A percentile compares a stretch with the other conserved stretches of the same genome.
These are phyloP conservation scores for Malthinus seriepunctatus DNA, from an alignment of 2,888 invertebrate species.

Conservation along the genomic window DNA sequence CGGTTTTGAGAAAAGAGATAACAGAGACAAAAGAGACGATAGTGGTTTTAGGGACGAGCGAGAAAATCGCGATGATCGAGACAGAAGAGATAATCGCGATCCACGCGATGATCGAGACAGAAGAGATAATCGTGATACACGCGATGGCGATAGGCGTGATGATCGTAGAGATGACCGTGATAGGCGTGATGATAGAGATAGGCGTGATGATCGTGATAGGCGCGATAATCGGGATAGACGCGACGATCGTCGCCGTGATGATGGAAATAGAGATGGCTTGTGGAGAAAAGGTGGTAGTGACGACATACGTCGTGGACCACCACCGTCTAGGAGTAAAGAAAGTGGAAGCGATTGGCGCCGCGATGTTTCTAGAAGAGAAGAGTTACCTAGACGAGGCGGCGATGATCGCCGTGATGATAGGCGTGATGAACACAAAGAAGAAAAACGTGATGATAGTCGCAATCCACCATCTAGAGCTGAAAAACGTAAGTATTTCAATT, in stretches of 20 bases:
- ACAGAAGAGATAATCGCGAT: constrained; percentile 19
- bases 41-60: constrained; percentile 24
- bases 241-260: constrained; percentile 4
- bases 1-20: not conserved
- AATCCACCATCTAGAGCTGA: constrained; percentile 38
- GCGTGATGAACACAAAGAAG: constrained; percentile 1
- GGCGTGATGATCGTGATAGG: constrained; percentile 26
- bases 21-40: constrained; percentile 10
- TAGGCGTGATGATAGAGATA: constrained; percentile 21
- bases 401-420: constrained; percentile 18
- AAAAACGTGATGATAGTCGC: constrained; percentile 20
- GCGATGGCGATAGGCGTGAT: constrained; percentile 23
- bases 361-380: constrained; percentile 19
- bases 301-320: constrained; percentile 11
- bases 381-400: constrained; percentile 18
- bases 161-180: constrained; percentile 22
- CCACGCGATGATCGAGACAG: constrained; percentile 29
- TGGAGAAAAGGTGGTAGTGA: constrained; percentile 20
- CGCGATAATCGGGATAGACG: constrained; percentile 14
- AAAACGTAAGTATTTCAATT: constrained; percentile 44
- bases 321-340: constrained; percentile 23
- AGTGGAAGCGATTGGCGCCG: constrained; percentile 22
- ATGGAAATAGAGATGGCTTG: constrained; percentile 13
- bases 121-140: constrained; percentile 23
- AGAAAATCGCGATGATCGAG: constrained; percentile 13